Percentiles rank a stretch among this genome's conserved stretches.
Conservation (phyloP, 2,888 invertebrate species). For the Pammene aurita region DNA sequence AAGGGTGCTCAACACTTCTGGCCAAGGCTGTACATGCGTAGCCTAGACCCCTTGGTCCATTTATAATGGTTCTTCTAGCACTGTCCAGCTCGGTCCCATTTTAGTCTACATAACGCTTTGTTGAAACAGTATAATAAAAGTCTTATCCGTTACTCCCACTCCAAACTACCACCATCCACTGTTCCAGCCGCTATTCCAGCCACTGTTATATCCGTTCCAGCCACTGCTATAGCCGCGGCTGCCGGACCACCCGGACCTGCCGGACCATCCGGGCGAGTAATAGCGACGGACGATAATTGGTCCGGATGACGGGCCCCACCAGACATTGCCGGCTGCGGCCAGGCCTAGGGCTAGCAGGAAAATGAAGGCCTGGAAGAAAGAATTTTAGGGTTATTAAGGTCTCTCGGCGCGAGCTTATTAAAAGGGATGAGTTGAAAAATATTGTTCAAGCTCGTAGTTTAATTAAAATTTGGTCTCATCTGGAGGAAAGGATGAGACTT, state of each 20-base stretch:
- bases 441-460: too few relatives aligned
- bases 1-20: too few relatives aligned
- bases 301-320: slow-evolving; percentile 38
- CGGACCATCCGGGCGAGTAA: slow-evolving; percentile 15
- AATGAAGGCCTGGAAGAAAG: slow-evolving; percentile 50
- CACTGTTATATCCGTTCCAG: slow-evolving; percentile 11
- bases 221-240: not conserved
- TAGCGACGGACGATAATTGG: slow-evolving; percentile 26
- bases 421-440: too few relatives aligned
- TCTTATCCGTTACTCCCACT: not conserved
- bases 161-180: slow-evolving; percentile 17
- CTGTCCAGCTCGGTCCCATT: too few relatives aligned
- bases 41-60: too few relatives aligned
- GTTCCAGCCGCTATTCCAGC: not conserved
- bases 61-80: too few relatives aligned
- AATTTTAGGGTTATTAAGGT: not conserved
- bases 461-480: too few relatives aligned
- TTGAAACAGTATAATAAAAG: slow-evolving; percentile 1
- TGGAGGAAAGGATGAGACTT: too few relatives aligned
- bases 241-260: not conserved
- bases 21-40: too few relatives aligned
- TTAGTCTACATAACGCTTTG: not conserved
- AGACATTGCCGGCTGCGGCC: slow-evolving; percentile 59
- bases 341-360: slow-evolving; percentile 49
- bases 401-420: too few relatives aligned